phyloP scores from a whole-genome alignment of 2,797 vertebrate genomes.

The Sebastes elongatus region DNA sequence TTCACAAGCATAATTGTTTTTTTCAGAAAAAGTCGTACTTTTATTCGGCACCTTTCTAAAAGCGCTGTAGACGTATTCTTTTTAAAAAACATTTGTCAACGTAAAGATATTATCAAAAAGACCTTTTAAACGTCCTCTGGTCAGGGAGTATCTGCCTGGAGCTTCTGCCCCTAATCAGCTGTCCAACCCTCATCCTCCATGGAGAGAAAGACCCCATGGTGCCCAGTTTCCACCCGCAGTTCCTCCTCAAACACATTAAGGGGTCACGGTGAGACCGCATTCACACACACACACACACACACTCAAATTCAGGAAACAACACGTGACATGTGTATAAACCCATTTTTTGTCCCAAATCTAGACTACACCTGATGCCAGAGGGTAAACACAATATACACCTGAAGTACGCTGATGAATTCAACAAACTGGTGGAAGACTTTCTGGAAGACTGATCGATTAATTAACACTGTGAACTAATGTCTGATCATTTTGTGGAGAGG shows the following conservation, averaged over 20 bases:
- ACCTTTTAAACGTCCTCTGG: not conserved
- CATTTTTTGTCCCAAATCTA: constrained; percentile 58
- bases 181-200: constrained; percentile 91
- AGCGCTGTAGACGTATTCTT: too few relatives aligned
- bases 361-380: constrained; percentile 88
- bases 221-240: constrained; percentile 85
- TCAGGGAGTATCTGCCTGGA: constrained; percentile 90
- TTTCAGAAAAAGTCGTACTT: too few relatives aligned
- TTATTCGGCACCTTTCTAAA: too few relatives aligned
- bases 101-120: too few relatives aligned
- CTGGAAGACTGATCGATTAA: constrained; percentile 58
- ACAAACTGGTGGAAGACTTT: constrained; percentile 88
- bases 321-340: not conserved
- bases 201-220: constrained; percentile 91
- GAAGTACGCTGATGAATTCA: constrained; percentile 89
- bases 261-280: constrained; percentile 83
- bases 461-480: not conserved
- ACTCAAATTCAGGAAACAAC: not conserved
- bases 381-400: constrained; percentile 94
- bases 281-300: constrained; percentile 65
- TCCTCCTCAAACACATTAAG: constrained; percentile 84
- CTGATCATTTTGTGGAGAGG: not conserved
- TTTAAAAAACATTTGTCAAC: too few relatives aligned
- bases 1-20: too few relatives aligned
- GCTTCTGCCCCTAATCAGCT: constrained; percentile 84